Base-by-base conservation (phyloP, 2,797 vertebrate species). In the Danio tinwini region DNA sequence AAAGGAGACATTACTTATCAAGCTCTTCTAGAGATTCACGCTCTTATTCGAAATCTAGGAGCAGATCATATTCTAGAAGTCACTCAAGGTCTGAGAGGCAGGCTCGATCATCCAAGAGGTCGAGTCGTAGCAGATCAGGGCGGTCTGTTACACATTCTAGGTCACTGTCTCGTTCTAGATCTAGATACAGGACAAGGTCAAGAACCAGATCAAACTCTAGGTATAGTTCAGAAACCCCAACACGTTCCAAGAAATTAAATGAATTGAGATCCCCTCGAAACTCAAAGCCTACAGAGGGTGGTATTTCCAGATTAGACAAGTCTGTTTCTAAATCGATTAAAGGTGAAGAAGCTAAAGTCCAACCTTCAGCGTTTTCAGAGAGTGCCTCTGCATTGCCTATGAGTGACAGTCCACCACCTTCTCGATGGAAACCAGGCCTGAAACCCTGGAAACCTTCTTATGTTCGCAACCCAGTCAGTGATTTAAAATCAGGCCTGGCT, bases 381-480 rank as follows among this genome's bases (percentile, higher is more conserved):
- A 95, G 9, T 81, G 93, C 94, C 67, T 92, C 96, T 5, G 95
- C 96, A 19, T 95, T 99, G 81, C 96, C 98, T 0, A 82, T 99
- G 65, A 99, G 98, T 40, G 98, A 99, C 71, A 99, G 98, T 29
- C 98, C 98, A 2, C 98, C 98, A 0, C 98, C 98, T 16, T 99
- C 98, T 0, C 92, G 98, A 68, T 99, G 98, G 98, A 99, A 99
- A 84, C 98, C 98, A 11, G 98, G 95, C 9, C 98, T 98, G 81
- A 99, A 99, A 85, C 98, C 98, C 0, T 99, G 98, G 98, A 99
- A 98, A 70, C 95, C 98, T 0, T 99, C 98, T 0, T 99, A 99
- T 0, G 92, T 99, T 79, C 92, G 96, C 9, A 94, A 97, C 83
- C 96, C 96, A 87, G 96, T 97, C 80, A 94, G 97, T 85, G 97